phyloP scores from a whole-genome alignment of 2,797 vertebrate genomes.

The Cyprinella venusta region DNA sequence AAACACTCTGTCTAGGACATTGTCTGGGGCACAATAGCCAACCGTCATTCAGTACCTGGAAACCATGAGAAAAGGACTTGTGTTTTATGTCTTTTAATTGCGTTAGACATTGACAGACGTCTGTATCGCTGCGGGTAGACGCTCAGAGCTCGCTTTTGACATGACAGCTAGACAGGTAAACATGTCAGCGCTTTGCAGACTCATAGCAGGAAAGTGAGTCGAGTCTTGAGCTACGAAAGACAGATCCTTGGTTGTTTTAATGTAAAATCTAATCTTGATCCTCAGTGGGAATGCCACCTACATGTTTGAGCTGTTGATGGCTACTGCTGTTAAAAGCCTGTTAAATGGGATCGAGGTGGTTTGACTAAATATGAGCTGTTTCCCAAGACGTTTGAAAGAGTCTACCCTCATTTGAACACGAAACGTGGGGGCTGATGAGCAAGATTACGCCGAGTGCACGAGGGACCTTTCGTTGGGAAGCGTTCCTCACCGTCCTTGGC shows the following conservation, averaged over 20 bases:
- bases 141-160: constrained; percentile 33
- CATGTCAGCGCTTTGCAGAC: constrained; percentile 29
- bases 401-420: constrained; percentile 29
- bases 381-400: constrained; percentile 37
- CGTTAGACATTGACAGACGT: constrained; percentile 39
- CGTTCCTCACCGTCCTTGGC: constrained; percentile 45
- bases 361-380: constrained; percentile 44
- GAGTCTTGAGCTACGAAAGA: constrained; percentile 13
- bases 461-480: constrained; percentile 33
- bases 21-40: constrained; percentile 44
- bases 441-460: constrained; percentile 37
- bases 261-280: constrained; percentile 51
- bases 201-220: constrained; percentile 31
- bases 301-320: constrained; percentile 47
- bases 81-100: constrained; percentile 6
- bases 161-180: constrained; percentile 42
- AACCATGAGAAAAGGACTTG: constrained; percentile 27
- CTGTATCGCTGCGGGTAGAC: constrained; percentile 25
- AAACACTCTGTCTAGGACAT: constrained; percentile 37
- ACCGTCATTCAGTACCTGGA: constrained; percentile 40
- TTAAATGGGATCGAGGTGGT: constrained; percentile 32
- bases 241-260: constrained; percentile 12
- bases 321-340: constrained; percentile 33
- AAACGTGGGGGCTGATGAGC: constrained; percentile 31
- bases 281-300: constrained; percentile 33